Base-by-base conservation (phyloP, 2,113 vertebrate species). In the Lophochroa leadbeateri region DNA sequence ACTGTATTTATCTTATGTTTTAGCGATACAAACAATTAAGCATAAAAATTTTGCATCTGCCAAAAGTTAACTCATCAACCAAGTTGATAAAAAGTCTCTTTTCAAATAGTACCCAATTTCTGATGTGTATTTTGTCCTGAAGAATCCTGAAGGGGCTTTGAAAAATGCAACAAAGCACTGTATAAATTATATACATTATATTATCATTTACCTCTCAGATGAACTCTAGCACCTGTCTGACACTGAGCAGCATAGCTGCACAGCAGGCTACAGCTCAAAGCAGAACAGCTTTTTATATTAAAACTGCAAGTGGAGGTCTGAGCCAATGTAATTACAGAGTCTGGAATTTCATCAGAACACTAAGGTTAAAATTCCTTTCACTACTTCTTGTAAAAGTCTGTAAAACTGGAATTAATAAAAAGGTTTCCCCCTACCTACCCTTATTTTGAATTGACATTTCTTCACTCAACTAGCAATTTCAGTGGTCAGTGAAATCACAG, bases 261-360 rank as follows among this genome's bases (percentile, higher is more conserved):
- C 67, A 86, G 90, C 87, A 96, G 58, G 76, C 46, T 74, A 44
- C 58, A 94, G 67, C 71, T 61, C 64, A 43, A 77, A 93, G 87
- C 41, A 80, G 49, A 94, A 46, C 37, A 90, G 78, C 3, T 80
- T 90, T 87, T 75, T 72, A 19, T 21, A 50, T 5, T 64, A 65
- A 58, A 94, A 65, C 63, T 80, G 53, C 92, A 92, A 82, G 58
- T 82, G 63, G 53, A 77, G 49, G 49, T 96, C 53, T 82, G 75
- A 96, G 79, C 39, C 82, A 86, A 70, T 7, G 15, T 74, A 91
- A 86, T 95, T 91, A 72, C 28, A 74, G 65, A 64, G 31, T 19
- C 63, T 90, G 71, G 71, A 90, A 94, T 93, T 76, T 63, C 71
- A 82, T 57, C 79, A 86, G 37, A 82, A 91, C 2, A 0, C 46